Conservation (phyloP, 2,888 invertebrate genomes). For the Seira sanloemensis region DNA sequence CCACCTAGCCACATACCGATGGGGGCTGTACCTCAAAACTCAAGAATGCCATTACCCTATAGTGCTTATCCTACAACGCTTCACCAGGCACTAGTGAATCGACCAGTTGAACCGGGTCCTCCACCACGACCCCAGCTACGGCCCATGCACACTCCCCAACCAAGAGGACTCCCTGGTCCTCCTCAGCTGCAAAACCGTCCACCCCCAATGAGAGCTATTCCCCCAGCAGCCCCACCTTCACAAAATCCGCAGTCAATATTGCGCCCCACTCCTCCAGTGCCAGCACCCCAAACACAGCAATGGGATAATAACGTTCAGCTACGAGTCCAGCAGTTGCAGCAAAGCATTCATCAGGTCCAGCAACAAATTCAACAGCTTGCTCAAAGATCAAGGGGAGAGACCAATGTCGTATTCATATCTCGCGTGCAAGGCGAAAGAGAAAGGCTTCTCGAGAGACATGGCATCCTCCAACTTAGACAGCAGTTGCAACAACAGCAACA, state of each 20-base stretch:
- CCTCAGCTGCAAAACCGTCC: constrained; percentile 16
- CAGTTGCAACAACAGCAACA: constrained; percentile 32
- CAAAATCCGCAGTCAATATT: constrained; percentile 11
- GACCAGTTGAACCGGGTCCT: neutral
- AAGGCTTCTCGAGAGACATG: too few relatives aligned
- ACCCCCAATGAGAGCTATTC: constrained; percentile 10
- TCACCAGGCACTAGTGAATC: constrained; percentile 52
- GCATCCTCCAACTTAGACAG: constrained; percentile 49
- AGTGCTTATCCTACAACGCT: constrained; percentile 55
- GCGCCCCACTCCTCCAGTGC: neutral
- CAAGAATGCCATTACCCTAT: constrained; percentile 12
- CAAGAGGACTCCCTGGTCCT: neutral
- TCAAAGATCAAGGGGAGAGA: too few relatives aligned
- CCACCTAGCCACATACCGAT: neutral
- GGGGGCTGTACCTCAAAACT: neutral
- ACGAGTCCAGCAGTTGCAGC: neutral
- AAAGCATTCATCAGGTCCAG: neutral
- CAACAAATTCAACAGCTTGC: neutral
- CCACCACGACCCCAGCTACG: constrained; percentile 33
- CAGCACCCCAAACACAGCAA: neutral
- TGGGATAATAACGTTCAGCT: too few relatives aligned
- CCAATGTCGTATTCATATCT: too few relatives aligned
- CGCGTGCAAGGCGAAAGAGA: too few relatives aligned
- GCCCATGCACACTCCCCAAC: constrained; percentile 26
- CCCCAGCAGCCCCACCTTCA: neutral